Conservation (phyloP, 2,113 vertebrate species). For the Megaceryle maxima region DNA sequence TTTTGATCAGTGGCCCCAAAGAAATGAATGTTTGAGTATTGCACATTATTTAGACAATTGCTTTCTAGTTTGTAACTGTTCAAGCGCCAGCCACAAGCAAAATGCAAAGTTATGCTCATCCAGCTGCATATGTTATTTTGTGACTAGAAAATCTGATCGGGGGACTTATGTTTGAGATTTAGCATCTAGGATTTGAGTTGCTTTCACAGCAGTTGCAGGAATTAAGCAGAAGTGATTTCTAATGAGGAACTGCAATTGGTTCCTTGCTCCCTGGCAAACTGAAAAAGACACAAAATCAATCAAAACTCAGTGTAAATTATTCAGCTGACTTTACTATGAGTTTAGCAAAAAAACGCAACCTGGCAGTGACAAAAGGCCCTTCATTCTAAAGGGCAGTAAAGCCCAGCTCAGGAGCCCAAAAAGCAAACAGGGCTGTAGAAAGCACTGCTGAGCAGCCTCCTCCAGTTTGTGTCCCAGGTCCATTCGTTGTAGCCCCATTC, state of each 20-base stretch:
- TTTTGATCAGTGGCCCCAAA: neutral
- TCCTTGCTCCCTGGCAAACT: neutral
- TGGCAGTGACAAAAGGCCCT: neutral
- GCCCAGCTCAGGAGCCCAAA: neutral
- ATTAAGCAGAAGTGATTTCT: constrained; percentile 29
- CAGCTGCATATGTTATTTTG: neutral
- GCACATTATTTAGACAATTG: neutral
- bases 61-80: neutral
- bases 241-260: neutral
- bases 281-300: constrained; percentile 45
- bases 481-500: neutral
- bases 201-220: neutral
- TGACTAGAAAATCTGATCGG: neutral
- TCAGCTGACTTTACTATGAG: neutral
- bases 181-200: neutral
- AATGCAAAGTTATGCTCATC: neutral
- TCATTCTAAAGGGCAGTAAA: neutral
- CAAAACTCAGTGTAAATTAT: constrained; percentile 1
- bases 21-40: neutral
- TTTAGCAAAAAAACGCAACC: neutral
- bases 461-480: neutral
- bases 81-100: neutral
- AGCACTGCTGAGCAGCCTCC: neutral
- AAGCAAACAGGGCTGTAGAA: neutral
- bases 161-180: neutral